Evolutionary conservation across 2,113 vertebrate species (phyloP), one percentile per base, ranked within the genome.

Genomic region (Pristiophorus japonicus): DNA sequence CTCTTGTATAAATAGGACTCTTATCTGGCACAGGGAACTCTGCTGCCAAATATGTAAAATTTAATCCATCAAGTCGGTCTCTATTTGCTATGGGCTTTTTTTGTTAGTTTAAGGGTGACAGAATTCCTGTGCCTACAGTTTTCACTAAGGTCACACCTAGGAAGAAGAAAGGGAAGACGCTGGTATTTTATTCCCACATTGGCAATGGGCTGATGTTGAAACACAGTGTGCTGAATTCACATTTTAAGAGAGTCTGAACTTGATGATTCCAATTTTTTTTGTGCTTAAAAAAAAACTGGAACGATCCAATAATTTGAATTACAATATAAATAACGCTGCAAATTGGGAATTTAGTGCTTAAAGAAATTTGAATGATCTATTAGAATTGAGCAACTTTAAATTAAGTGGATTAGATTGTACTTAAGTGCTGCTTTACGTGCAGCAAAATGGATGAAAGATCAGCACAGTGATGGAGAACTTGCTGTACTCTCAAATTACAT

Each of bases 1-100:
- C 94, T 70, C 20, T 95, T 96, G 88, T 92, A 92, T 38, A 92
- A 92, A 92, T 63, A n/a, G 88, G 88, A 65, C 88, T 92, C 34
- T 51, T 95, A 96, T 96, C 51, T 96, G 92, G 96, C 96, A 96
- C 96, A 70, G 95, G 96, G 96, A 96, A 96, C 96, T 96, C 75
- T 95, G 75, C 95, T 96, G 96, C 97, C 95, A 95, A 96, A 96
- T 95, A 65, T 96, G 96, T 96, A 45, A 94, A 67, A 73, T 94
- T 27, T 70, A 51, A 73, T 94, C 93, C 45, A 73, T 94, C 42
- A 51, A 94, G 22, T 70, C 42, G 14, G 20, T 14, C 45, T 94
- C 66, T 70, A 30, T 51, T 94, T 94, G 42, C 93, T 51, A 3
- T 67, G 42, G 91, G n/a, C n/a, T 45, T 18, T 94, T 70, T 88